Percentiles rank a stretch among this genome's conserved stretches.
These are phyloP conservation scores for Achroia grisella DNA, from an alignment of 1,140 invertebrate genomes.

Conservation along the genomic window DNA sequence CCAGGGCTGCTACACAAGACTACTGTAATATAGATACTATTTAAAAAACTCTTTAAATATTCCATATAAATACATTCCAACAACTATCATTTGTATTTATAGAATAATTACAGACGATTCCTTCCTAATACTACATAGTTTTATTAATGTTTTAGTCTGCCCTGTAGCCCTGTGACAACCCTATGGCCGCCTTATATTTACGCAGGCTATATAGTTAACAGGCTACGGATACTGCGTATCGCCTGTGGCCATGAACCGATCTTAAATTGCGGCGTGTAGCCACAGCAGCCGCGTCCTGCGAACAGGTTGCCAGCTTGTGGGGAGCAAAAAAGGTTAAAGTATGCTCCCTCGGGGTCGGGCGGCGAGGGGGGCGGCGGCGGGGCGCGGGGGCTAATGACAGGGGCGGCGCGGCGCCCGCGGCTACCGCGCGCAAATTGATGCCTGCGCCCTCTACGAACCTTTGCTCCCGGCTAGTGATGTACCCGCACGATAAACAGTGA, in stretches of 20 bases:
- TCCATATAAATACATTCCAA: no score
- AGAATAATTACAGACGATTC: neutral
- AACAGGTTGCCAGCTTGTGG: slow-evolving; percentile 53
- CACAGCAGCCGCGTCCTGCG: slow-evolving; percentile 53
- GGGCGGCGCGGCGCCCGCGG: slow-evolving; percentile 62
- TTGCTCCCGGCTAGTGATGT: slow-evolving; percentile 69
- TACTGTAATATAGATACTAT: no score
- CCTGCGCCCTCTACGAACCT: slow-evolving; percentile 64
- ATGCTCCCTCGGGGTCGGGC: slow-evolving; percentile 43
- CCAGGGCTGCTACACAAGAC: no score
- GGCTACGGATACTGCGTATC: slow-evolving; percentile 38
- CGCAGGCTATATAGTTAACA: slow-evolving; percentile 8
- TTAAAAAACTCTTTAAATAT: no score
- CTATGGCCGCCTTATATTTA: slow-evolving; percentile 5
- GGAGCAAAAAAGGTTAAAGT: slow-evolving; percentile 72
- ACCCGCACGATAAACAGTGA: slow-evolving; percentile 51
- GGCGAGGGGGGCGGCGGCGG: slow-evolving; percentile 14
- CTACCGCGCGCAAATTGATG: slow-evolving; percentile 70
- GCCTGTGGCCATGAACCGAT: slow-evolving; percentile 64
- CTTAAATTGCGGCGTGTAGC: slow-evolving; percentile 52
- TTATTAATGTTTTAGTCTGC: no score
- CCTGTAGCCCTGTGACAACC: neutral
- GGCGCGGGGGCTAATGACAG: slow-evolving; percentile 58
- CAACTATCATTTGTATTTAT: no score
- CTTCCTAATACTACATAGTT: no score